phyloP scores from a whole-genome alignment of 2,888 invertebrate species.

The Sepiola atlantica region DNA sequence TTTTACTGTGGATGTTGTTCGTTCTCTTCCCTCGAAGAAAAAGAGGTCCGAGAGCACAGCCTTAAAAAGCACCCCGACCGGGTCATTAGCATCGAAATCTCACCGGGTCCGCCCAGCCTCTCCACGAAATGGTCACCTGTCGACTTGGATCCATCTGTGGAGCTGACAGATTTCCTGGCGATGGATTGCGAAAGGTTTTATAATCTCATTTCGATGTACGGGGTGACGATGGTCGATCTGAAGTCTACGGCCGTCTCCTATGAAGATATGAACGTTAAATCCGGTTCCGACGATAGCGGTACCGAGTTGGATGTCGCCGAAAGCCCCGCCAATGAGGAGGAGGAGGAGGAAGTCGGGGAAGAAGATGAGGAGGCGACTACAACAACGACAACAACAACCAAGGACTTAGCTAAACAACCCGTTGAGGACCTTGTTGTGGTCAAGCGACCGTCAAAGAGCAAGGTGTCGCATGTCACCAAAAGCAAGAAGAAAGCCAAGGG shows the following conservation, averaged over 20 bases:
- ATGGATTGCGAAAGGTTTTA: conserved; percentile 41
- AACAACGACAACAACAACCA: background rate
- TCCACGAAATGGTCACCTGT: conserved; percentile 37
- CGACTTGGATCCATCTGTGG: conserved; percentile 14
- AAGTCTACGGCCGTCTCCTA: conserved; percentile 43
- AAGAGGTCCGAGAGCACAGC: conserved; percentile 36
- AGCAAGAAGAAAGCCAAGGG: background rate
- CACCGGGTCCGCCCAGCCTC: conserved; percentile 14
- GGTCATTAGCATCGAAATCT: conserved; percentile 37
- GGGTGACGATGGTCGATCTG: conserved; percentile 35
- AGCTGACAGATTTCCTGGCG: conserved; percentile 32
- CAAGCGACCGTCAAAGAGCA: background rate
- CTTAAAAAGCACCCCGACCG: conserved; percentile 10
- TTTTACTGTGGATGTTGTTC: conserved; percentile 39
- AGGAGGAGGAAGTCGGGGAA: background rate
- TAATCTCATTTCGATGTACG: conserved; percentile 13
- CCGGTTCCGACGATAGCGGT: conserved; percentile 39
- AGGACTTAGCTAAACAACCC: background rate
- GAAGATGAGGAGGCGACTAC: background rate
- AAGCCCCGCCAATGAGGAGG: background rate
- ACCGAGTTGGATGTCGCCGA: background rate
- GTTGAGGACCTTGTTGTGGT: background rate
- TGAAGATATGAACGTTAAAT: conserved; percentile 4
- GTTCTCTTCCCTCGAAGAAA: background rate
- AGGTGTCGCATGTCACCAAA: background rate